Conservation (phyloP, 1,140 invertebrate species). For the fruit fly (Drosophila melanogaster) region DNA sequence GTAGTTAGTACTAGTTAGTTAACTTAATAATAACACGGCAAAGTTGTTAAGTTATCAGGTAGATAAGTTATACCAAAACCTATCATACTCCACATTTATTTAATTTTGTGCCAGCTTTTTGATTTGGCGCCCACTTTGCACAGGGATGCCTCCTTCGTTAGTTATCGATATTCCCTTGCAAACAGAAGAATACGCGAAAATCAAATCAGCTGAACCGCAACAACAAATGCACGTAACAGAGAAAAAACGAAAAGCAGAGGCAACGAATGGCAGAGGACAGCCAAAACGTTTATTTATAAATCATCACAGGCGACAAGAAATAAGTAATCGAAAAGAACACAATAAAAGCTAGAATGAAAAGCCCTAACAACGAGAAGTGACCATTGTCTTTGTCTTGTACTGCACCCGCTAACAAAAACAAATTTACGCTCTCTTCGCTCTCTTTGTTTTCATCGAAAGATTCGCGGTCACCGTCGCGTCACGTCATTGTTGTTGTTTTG, state of each 20-base stretch:
- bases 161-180: conserved; percentile 17
- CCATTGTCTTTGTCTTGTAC: conserved; percentile 18
- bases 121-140: conserved; percentile 11
- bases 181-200: conserved; percentile 3
- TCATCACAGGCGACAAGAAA: conserved; percentile 9
- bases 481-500: conserved; percentile 26
- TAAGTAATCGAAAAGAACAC: conserved; percentile 34
- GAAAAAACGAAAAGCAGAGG: conserved; percentile 1
- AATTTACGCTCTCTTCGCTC: conserved; percentile 10
- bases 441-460: conserved; percentile 52
- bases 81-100: too few relatives aligned
- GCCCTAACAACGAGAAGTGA: conserved; percentile 10
- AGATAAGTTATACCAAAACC: too few relatives aligned
- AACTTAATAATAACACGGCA: too few relatives aligned
- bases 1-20: too few relatives aligned
- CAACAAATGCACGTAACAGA: conserved; percentile 1
- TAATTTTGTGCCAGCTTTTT: neutral
- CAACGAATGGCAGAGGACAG: conserved; percentile 7
- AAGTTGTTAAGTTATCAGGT: too few relatives aligned
- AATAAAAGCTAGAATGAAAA: conserved; percentile 10
- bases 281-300: conserved; percentile 39
- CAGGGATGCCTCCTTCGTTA: conserved; percentile 1
- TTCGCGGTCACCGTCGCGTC: conserved; percentile 11
- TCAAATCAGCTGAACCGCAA: conserved; percentile 17
- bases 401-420: conserved; percentile 2